Evolutionary conservation across 2,113 vertebrate genomes (phyloP).

Genomic region (Lichenostomus cassidix): DNA sequence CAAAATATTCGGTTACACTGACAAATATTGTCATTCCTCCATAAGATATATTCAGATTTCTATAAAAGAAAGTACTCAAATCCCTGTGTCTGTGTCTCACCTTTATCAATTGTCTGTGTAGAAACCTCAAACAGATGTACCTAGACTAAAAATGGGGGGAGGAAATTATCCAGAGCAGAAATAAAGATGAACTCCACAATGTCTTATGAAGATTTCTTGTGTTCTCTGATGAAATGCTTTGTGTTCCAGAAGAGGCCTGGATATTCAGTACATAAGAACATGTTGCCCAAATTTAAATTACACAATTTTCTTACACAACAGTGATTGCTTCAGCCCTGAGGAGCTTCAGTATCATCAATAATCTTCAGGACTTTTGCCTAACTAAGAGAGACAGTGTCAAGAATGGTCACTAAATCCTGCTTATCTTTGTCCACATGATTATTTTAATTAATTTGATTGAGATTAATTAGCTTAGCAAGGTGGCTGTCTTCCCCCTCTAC

Average conservation of each 20-base stretch:
- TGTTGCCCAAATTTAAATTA: background rate
- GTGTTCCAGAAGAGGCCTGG: background rate
- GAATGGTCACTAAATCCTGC: conserved; percentile 23
- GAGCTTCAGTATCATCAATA: conserved; percentile 12
- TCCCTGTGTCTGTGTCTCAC: background rate
- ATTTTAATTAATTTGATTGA: conserved; percentile 53
- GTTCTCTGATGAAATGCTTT: background rate
- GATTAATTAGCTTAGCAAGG: conserved; percentile 23
- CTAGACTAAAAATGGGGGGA: rapidly evolving
- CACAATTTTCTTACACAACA: background rate
- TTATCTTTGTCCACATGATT: conserved; percentile 44
- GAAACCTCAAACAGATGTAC: background rate
- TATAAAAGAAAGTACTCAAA: background rate
- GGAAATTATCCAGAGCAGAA: background rate
- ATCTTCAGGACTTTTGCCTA: conserved; percentile 14
- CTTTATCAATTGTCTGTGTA: background rate
- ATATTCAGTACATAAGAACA: background rate
- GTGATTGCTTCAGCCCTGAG: background rate
- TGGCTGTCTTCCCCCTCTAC: background rate
- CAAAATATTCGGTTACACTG: background rate
- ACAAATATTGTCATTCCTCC: background rate
- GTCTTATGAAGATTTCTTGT: background rate
- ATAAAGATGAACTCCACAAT: background rate
- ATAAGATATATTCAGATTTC: background rate
- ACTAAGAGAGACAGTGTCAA: conserved; percentile 39